Percentiles rank a stretch among this genome's conserved stretches.
phyloP scores from a whole-genome alignment of 2,113 vertebrate species.

The Prunella himalayana region DNA sequence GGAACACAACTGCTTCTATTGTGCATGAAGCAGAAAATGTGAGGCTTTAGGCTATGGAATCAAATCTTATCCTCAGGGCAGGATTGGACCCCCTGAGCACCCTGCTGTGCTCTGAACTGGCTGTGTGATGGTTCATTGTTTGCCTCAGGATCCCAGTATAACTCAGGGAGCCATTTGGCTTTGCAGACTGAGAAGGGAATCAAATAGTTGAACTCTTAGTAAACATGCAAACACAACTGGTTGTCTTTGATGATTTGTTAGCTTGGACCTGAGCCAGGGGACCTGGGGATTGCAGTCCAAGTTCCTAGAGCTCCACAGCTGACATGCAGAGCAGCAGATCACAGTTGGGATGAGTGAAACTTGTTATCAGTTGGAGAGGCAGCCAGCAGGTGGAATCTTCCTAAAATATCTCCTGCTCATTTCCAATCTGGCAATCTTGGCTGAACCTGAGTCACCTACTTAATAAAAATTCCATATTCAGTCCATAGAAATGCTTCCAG shows the following conservation, averaged over 20 bases:
- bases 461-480: constrained; percentile 96
- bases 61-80: background rate
- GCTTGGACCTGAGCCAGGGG: constrained; percentile 1
- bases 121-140: background rate
- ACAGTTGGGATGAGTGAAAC: constrained; percentile 14
- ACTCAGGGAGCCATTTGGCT: constrained; percentile 40
- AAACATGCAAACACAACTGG: constrained; percentile 41
- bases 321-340: constrained; percentile 30
- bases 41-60: background rate
- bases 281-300: constrained; percentile 17
- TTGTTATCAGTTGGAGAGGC: constrained; percentile 17
- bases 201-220: constrained; percentile 30
- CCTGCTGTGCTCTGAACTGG: background rate
- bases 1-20: background rate
- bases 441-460: constrained; percentile 78
- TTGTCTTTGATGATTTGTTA: constrained; percentile 57
- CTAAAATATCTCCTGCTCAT: constrained; percentile 76
- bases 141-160: constrained; percentile 27
- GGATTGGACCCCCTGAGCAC: background rate
- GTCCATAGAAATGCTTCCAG: constrained; percentile 88
- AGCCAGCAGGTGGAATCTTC: constrained; percentile 58
- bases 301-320: constrained; percentile 22
- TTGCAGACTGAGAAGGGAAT: constrained; percentile 8
- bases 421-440: constrained; percentile 79
- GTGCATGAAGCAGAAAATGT: background rate